Evolutionary conservation across 2,113 vertebrate genomes (phyloP).

Genomic region (Pluvianellus socialis): DNA sequence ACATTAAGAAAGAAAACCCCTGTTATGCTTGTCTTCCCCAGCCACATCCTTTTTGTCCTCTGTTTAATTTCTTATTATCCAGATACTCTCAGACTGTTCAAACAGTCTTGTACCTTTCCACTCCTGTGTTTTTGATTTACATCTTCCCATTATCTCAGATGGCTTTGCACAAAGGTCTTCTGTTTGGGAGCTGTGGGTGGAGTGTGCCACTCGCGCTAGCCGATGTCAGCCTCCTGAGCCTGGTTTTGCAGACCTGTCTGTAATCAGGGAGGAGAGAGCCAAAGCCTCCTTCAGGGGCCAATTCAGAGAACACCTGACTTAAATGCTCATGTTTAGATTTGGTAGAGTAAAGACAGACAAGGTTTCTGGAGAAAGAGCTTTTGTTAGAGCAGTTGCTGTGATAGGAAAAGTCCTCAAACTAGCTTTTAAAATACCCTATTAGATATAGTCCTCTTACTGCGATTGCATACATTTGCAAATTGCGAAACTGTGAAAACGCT

Average conservation of each 20-base stretch:
- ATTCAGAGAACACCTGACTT: background rate
- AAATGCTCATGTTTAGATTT: background rate
- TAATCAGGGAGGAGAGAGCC: background rate
- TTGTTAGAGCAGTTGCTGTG: background rate
- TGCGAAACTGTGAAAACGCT: background rate
- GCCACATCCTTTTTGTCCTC: background rate
- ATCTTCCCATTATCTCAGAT: background rate
- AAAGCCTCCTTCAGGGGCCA: background rate
- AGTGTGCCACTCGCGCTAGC: background rate
- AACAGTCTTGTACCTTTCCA: background rate
- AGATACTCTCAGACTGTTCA: background rate
- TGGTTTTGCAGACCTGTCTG: background rate
- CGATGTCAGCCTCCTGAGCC: background rate
- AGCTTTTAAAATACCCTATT: background rate
- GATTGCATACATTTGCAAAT: background rate
- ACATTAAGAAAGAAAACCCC: background rate
- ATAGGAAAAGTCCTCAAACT: background rate
- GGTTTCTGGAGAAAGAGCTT: background rate
- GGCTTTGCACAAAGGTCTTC: background rate
- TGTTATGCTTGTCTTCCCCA: background rate
- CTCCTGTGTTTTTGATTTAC: background rate
- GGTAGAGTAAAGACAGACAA: background rate
- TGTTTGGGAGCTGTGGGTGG: background rate
- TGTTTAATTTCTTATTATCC: background rate
- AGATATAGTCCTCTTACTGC: background rate